phyloP scores from a whole-genome alignment of 2,113 vertebrate genomes.

The Marmota flaviventris region DNA sequence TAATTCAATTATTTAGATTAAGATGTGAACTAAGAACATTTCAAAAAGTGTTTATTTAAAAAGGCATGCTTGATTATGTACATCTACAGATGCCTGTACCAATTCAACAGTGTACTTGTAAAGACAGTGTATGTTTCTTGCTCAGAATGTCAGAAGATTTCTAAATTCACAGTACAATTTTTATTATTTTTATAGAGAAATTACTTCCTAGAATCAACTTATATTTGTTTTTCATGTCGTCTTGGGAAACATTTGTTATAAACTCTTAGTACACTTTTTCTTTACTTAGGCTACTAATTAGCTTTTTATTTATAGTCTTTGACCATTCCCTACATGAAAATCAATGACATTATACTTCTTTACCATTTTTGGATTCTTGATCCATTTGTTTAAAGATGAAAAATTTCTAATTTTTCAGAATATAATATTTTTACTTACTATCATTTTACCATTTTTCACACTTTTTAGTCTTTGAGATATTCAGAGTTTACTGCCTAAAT shows the following conservation, averaged over 20 bases:
- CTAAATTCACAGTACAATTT: not conserved
- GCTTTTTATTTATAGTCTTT: not conserved
- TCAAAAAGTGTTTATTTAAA: not conserved
- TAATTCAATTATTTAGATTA: not conserved
- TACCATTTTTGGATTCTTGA: not conserved
- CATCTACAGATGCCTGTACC: not conserved
- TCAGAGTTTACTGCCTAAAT: not conserved
- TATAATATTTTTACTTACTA: not conserved
- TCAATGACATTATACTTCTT: not conserved
- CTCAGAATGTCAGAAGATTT: slow-evolving; percentile 6
- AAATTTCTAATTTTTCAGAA: not conserved
- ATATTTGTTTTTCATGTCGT: not conserved
- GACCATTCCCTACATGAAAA: not conserved
- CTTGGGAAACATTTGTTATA: slow-evolving; percentile 1
- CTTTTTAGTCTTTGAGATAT: not conserved
- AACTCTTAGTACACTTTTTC: not conserved
- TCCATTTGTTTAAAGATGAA: not conserved
- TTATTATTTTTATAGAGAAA: not conserved
- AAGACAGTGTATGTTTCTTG: not conserved
- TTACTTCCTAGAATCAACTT: not conserved
- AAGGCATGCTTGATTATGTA: not conserved
- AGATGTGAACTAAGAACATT: not conserved
- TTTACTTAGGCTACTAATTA: not conserved
- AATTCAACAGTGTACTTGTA: not conserved
- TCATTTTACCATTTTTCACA: not conserved